Evolutionary conservation across 2,888 invertebrate genomes (phyloP), one percentile per base, ranked within the genome.

Genomic region (Eristalis pertinax): DNA sequence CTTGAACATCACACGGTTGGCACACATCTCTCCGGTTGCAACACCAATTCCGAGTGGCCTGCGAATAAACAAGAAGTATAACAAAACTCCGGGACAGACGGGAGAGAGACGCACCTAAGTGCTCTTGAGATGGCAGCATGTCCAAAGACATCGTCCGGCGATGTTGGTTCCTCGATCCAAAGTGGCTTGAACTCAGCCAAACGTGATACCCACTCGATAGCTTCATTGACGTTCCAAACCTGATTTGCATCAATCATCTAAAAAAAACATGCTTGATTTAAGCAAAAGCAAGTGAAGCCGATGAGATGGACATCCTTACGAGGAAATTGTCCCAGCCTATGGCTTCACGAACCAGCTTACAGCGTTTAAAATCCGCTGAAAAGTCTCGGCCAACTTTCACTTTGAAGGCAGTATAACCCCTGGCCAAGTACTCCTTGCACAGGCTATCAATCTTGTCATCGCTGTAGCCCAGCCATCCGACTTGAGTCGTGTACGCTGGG

Each of bases 161-260:
- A 97, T 0, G 98, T 98, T 0, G 98, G 98, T 91, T 98, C 98
- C 92, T 98, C 98, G 78, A 98, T 98, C 98, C 98, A 98, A 74
- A 96, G 92, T 2, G 96, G 95, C 89, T 96, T 96, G 90, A 96
- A 96, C 58, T 95, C 94, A 1, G 96, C 95, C 80, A 98, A 92
- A 73, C 95, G 93, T 91, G 95, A 95, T 96, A 97, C 96, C 97
- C 98, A 98, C 13, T 95, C 95, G 80, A 98, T 97, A 0, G 98
- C 96, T 92, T 97, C 95, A 77, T 95, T 93, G 3, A 98, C 96
- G 90, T 97, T 96, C 98, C 98, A 98, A 1, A 96, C 95, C 94
- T 97, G 97, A 92, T 98, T 98, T 0, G 97, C 97, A 91, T 98
- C 97, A 4, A 97, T 95, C 97, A 97, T 97, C 95, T 96, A 10